Evolutionary conservation across 2,888 invertebrate genomes (phyloP), one percentile per base, ranked within the genome.

Genomic region (Willowsia nigromaculata): DNA sequence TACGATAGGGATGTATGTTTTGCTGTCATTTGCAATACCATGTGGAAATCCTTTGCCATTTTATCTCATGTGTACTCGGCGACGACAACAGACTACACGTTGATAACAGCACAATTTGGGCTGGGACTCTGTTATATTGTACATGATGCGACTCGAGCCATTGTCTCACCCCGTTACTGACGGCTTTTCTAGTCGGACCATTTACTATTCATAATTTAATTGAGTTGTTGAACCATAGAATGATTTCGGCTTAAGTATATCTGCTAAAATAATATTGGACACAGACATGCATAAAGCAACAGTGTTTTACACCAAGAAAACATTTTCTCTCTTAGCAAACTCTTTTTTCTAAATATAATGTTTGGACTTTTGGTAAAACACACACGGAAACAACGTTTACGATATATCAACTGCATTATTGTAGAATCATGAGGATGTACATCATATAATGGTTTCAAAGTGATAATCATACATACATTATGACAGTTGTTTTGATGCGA

Each of bases 221-320:
- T 65, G 68, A 68, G 68, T 68, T 68, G 68, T 68, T 37, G 40
- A 68, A 68, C 68, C 68, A 40, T 68, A 33, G 15, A 33, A 65
- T 65, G 15, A 65, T 65, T 30, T 33, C 33, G 15, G n/a, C 65
- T 11, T 11, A 50, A 18, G n/a, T 13, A 50, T 59, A n/a, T 50
- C 15, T 50, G 11, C 18, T 25, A 22, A 59, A 22, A 33, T 65
- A 27, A 59, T 59, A 27, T 59, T 3, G 59, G 9, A 11, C 25
- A 33, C 22, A 27, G 4, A 3, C 11, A 59, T 27, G 25, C 11
- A 27, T 4, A 27, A n/a, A 22, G 27, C 59, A 50, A 43, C 43
- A 43, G 43, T 9, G n/a, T n/a, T n/a, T n/a, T 43, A 13, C 43
- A 43, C 9, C 43, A 43, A 6, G 43, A 43, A 43, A 43, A n/a